These are phyloP conservation scores for Ormyrus rosae DNA, from an alignment of 2,888 invertebrate genomes.

Conservation along the genomic window DNA sequence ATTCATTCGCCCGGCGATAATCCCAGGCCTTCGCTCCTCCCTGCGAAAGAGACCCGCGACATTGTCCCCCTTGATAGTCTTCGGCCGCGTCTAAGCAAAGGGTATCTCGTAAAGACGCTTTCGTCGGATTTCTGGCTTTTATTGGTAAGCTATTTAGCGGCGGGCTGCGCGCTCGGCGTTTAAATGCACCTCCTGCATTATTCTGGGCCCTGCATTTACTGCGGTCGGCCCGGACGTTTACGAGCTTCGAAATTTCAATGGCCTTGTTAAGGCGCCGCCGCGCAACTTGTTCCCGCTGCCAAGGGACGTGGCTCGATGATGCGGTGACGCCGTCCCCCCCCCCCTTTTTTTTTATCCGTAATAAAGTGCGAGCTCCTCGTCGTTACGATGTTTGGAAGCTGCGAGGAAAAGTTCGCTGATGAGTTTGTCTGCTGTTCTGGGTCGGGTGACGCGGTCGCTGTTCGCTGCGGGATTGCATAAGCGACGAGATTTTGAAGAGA, in stretches of 20 bases:
- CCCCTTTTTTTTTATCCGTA: not conserved
- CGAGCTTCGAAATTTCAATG: slow-evolving; percentile 52
- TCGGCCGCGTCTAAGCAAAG: slow-evolving; percentile 36
- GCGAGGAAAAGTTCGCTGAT: too few species aligned
- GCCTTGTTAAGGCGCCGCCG: slow-evolving; percentile 41
- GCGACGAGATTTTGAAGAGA: too few species aligned
- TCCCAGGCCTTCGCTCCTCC: too few species aligned
- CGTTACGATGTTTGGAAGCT: not conserved
- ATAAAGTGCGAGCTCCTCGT: slow-evolving; percentile 7
- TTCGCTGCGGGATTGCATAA: too few species aligned
- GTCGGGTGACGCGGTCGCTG: too few species aligned
- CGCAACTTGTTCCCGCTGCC: slow-evolving; percentile 11
- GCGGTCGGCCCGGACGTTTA: slow-evolving; percentile 34
- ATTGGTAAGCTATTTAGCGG: slow-evolving; percentile 47
- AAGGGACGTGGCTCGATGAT: not conserved
- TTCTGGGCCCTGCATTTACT: slow-evolving; percentile 25
- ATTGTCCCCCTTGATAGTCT: slow-evolving; percentile 43
- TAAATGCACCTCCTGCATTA: slow-evolving; percentile 39
- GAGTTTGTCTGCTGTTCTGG: too few species aligned
- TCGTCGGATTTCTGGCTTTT: slow-evolving; percentile 50
- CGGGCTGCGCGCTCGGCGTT: not conserved
- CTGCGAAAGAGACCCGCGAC: not conserved
- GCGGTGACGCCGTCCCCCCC: not conserved
- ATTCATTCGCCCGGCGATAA: too few species aligned
- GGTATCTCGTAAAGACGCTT: slow-evolving; percentile 41